Evolutionary conservation across 2,888 invertebrate genomes (phyloP).

Genomic region (Eupithecia abbreviata): DNA sequence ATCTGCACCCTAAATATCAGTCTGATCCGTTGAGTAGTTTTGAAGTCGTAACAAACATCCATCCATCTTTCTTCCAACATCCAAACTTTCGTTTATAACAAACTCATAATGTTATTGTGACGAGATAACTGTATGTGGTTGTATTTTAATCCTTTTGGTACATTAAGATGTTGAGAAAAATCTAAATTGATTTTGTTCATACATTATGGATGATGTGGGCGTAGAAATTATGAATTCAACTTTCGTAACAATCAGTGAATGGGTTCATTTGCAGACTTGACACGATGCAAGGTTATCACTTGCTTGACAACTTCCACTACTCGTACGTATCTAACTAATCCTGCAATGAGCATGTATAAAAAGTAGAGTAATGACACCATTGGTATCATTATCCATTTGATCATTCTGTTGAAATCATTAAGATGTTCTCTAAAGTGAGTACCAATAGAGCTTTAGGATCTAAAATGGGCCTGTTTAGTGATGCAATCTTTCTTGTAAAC

Average conservation of each 20-base stretch:
- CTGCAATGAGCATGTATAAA: conserved; percentile 55
- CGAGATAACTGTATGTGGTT: background rate
- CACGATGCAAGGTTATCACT: conserved; percentile 47
- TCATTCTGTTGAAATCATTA: conserved; percentile 50
- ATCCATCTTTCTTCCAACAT: too few species aligned
- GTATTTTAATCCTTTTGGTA: background rate
- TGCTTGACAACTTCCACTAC: conserved; percentile 58
- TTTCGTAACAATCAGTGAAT: conserved; percentile 49
- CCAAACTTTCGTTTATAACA: too few species aligned
- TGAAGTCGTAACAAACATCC: too few species aligned
- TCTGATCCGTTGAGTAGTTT: too few species aligned
- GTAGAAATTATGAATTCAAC: conserved; percentile 23
- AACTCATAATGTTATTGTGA: too few species aligned
- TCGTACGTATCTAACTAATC: conserved; percentile 47
- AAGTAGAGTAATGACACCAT: conserved; percentile 49
- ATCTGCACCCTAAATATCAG: too few species aligned
- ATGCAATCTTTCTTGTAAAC: background rate
- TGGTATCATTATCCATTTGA: conserved; percentile 54
- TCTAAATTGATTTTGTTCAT: background rate
- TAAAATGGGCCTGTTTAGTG: background rate
- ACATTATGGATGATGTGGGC: conserved; percentile 4
- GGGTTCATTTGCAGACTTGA: conserved; percentile 46
- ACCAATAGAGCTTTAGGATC: background rate
- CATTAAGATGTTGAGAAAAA: background rate
- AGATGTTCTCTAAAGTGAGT: conserved; percentile 66